These are phyloP conservation scores for Pagrus major DNA, from an alignment of 2,113 vertebrate genomes.

Conservation along the genomic window DNA sequence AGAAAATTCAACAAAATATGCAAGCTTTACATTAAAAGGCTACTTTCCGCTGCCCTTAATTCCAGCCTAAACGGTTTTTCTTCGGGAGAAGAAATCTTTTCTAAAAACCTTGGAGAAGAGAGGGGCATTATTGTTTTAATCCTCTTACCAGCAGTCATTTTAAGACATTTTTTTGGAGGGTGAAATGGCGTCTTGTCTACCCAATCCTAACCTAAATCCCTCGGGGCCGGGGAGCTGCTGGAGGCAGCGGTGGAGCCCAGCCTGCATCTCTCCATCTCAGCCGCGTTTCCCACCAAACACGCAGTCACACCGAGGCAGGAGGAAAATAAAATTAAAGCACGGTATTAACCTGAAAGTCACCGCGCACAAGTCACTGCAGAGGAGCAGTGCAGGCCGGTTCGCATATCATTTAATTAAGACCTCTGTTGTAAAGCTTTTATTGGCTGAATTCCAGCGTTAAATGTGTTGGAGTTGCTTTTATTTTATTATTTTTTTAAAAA, in stretches of 20 bases:
- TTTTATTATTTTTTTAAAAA: too few species aligned
- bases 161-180: slow-evolving; percentile 92
- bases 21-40: slow-evolving; percentile 92
- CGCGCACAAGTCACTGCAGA: slow-evolving; percentile 17
- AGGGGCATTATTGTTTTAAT: slow-evolving; percentile 99
- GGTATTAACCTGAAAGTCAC: slow-evolving; percentile 71
- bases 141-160: slow-evolving; percentile 98
- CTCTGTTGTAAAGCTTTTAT: background rate
- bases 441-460: background rate
- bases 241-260: slow-evolving; percentile 85
- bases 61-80: slow-evolving; percentile 99
- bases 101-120: slow-evolving; percentile 95
- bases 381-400: slow-evolving; percentile 19
- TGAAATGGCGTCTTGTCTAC: slow-evolving; percentile 93
- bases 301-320: slow-evolving; percentile 83
- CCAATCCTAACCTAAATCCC: slow-evolving; percentile 90
- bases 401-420: slow-evolving; percentile 65
- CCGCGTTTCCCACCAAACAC: slow-evolving; percentile 79
- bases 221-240: slow-evolving; percentile 88
- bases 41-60: slow-evolving; percentile 96
- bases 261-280: slow-evolving; percentile 85
- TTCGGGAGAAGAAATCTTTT: slow-evolving; percentile 98
- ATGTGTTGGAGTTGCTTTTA: background rate
- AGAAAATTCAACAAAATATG: slow-evolving; percentile 88
- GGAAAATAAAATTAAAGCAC: slow-evolving; percentile 85